phyloP scores from a whole-genome alignment of 2,888 invertebrate species.

The Tetramorium bicarinatum region DNA sequence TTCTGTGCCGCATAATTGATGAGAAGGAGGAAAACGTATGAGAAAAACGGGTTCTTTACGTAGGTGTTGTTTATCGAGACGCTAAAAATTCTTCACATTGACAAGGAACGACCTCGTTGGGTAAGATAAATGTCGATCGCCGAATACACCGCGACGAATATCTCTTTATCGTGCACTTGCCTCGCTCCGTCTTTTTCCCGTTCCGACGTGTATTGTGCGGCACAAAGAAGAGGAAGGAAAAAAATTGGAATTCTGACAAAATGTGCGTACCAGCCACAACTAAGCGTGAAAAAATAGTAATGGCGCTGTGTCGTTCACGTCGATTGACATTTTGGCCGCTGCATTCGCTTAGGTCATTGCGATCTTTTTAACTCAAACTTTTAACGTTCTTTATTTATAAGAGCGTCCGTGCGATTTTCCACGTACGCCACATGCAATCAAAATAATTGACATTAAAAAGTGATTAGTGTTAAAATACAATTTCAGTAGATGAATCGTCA shows the following conservation, averaged over 20 bases:
- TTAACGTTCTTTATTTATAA: constrained; percentile 25
- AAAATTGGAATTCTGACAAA: constrained; percentile 49
- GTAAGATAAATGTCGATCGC: constrained; percentile 44
- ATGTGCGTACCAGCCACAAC: constrained; percentile 25
- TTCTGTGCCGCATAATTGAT: constrained; percentile 29
- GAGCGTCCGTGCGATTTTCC: no score
- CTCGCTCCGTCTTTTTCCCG: constrained; percentile 11
- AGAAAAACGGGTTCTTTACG: background rate
- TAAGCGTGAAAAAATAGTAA: constrained; percentile 45
- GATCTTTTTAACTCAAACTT: constrained; percentile 25
- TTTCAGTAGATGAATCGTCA: background rate
- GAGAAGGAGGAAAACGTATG: constrained; percentile 33
- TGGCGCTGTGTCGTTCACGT: constrained; percentile 23
- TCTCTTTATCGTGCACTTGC: constrained; percentile 23
- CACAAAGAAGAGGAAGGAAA: background rate
- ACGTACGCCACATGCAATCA: background rate
- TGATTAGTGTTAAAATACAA: background rate
- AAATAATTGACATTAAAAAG: background rate
- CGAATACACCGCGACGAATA: constrained; percentile 20
- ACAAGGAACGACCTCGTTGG: constrained; percentile 40
- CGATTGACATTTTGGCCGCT: constrained; percentile 45
- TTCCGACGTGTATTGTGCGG: constrained; percentile 18
- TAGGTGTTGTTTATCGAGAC: constrained; percentile 43
- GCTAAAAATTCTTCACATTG: constrained; percentile 51
- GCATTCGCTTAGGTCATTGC: constrained; percentile 8